Evolutionary conservation across 23 tunicate genomes (phyloP).

Genomic region (Ascidia mentula): DNA sequence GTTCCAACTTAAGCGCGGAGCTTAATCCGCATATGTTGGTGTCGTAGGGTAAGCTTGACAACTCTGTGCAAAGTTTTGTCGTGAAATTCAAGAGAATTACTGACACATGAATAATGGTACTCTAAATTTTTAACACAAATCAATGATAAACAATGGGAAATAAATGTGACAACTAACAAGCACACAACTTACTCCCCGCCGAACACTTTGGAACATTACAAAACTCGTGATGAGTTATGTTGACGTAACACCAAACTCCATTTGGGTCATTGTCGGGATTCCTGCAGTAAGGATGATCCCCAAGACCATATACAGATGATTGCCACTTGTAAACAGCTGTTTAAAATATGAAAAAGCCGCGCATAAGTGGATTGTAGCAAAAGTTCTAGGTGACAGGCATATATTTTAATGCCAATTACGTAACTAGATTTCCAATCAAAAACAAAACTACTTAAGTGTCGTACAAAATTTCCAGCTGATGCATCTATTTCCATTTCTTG

Average conservation of each 20-base stretch:
- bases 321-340: conserved; percentile 16
- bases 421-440: not conserved
- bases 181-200: not conserved
- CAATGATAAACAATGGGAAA: too few species aligned
- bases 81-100: too few species aligned
- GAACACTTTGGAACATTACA: not conserved
- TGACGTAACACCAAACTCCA: conserved; percentile 28
- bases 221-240: not conserved
- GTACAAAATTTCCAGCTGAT: not conserved
- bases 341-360: too few species aligned
- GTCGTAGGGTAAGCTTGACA: too few species aligned
- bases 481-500: not conserved
- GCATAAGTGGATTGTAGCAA: too few species aligned
- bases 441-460: not conserved
- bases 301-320: conserved; percentile 4
- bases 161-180: not conserved
- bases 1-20: too few species aligned
- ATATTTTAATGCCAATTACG: too few species aligned
- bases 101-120: too few species aligned
- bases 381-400: too few species aligned
- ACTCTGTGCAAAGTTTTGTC: too few species aligned
- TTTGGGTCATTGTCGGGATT: conserved; percentile 21
- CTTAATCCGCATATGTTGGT: not conserved
- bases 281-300: conserved; percentile 25
- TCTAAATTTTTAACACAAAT: too few species aligned